These are phyloP conservation scores for Anisognathus igniventris DNA, from an alignment of 2,797 vertebrate species.

Conservation along the genomic window DNA sequence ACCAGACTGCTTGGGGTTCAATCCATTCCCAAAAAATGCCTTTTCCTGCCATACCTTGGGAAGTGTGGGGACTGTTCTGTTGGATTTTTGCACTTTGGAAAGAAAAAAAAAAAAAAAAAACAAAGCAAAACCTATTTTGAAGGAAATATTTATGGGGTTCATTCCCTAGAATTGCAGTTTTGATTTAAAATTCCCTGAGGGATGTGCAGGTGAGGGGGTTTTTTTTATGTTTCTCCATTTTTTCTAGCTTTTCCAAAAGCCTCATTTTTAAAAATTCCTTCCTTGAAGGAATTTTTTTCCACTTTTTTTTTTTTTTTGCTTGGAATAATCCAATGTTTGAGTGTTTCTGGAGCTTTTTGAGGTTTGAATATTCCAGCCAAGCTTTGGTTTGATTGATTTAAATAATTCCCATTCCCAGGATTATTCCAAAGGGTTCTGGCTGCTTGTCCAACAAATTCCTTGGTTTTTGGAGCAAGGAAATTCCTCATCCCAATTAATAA, in stretches of 20 bases:
- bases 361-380: neutral
- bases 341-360: neutral
- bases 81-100: slow-evolving; percentile 71
- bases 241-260: neutral
- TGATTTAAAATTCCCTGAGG: slow-evolving; percentile 65
- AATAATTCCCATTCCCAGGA: neutral
- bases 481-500: neutral
- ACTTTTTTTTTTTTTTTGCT: neutral
- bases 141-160: slow-evolving; percentile 67
- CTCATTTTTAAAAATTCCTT: neutral
- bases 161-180: slow-evolving; percentile 43
- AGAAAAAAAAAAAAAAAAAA: no score
- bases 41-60: neutral
- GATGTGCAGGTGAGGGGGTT: neutral
- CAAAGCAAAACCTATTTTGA: slow-evolving; percentile 40
- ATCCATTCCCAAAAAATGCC: slow-evolving; percentile 13
- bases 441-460: neutral
- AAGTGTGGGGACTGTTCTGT: slow-evolving; percentile 37
- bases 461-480: neutral
- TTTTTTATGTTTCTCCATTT: neutral
- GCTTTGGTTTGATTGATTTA: neutral
- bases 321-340: neutral
- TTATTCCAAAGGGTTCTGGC: neutral
- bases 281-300: neutral
- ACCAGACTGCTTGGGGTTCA: neutral